Base-by-base conservation (phyloP, 64 coral and sea anemone genomes). In the Astreopora myriophthalma region DNA sequence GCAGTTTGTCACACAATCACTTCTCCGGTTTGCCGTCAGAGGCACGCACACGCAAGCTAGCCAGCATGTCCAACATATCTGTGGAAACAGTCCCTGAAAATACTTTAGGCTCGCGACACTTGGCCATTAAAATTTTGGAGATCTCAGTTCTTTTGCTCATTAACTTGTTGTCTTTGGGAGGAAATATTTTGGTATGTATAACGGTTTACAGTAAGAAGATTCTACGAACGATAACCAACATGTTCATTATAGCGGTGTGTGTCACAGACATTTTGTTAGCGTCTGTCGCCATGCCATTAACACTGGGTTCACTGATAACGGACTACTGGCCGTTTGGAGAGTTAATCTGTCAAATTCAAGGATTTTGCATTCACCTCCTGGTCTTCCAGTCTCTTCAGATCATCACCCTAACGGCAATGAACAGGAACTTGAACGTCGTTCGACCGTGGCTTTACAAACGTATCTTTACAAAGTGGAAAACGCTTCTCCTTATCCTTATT, bases 321-420 rank as follows among this genome's bases (percentile, higher is more conserved):
- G 90, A 87, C 16, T 14, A 34, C 7, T 96, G 95, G 95, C 80
- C 81, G 10, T 90, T 86, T 69, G 95, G 95, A 17, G 37, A 57
- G 9, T 24, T 73, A 9, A 64, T 52, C 66, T 96, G 95, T 57
- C 95, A 96, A 67, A 90, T 96, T 60, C 95, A 96, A 42, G 95
- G 95, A 37, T 96, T 93, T 23, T 42, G 48, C 16, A 89, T 94
- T 39, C 68, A 33, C 24, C 44, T 93, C 35, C 70, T 96, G 29
- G 95, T 93, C 3, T 96, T 96, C 79, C 67, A 93, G 13, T 96
- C 95, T 11, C 84, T 96, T 24, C 95, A 96, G 13, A 73, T 96
- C 14, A 93, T 96, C 34, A 87, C 91, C 5, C 40, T 96, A 25
- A 96, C 95, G 39, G 95, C 95, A n/a, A 26, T 79, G 20, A 96